phyloP scores from a whole-genome alignment of 2,113 vertebrate species.

The Pseudois nayaur region DNA sequence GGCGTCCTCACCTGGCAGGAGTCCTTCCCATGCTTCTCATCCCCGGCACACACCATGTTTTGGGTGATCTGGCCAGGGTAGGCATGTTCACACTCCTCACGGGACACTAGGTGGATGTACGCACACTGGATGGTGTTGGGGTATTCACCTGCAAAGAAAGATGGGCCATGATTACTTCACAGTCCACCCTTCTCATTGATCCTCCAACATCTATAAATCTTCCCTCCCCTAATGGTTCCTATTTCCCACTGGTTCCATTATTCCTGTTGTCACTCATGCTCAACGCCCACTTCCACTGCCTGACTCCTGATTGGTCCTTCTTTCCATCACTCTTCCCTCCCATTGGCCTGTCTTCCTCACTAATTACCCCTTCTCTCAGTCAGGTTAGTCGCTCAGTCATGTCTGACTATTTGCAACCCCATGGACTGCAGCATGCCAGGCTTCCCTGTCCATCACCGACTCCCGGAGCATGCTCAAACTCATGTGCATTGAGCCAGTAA shows the following conservation, averaged over 20 bases:
- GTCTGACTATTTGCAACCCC: not conserved
- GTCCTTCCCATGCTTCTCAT: constrained; percentile 83
- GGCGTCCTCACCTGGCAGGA: constrained; percentile 86
- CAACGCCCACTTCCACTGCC: not conserved
- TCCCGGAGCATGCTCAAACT: not conserved
- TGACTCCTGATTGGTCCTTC: not conserved
- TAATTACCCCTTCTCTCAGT: not conserved
- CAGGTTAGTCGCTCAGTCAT: not conserved
- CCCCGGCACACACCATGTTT: constrained; percentile 90
- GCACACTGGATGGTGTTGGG: constrained; percentile 66
- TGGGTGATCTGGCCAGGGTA: constrained; percentile 69
- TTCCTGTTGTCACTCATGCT: not conserved
- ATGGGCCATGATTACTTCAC: not conserved
- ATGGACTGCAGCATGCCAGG: not conserved
- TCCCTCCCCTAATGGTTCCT: fast-evolving
- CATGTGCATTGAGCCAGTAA: not conserved
- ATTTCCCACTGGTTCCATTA: not conserved
- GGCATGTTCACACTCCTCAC: not conserved
- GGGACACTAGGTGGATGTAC: constrained; percentile 49
- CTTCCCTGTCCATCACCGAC: not conserved
- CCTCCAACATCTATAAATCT: no score
- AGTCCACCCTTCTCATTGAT: fast-evolving
- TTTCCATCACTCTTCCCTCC: not conserved
- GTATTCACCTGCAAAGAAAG: constrained; percentile 22
- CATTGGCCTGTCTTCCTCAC: not conserved